These are phyloP conservation scores for Sinella curviseta DNA, from an alignment of 1,140 invertebrate genomes.

Conservation along the genomic window DNA sequence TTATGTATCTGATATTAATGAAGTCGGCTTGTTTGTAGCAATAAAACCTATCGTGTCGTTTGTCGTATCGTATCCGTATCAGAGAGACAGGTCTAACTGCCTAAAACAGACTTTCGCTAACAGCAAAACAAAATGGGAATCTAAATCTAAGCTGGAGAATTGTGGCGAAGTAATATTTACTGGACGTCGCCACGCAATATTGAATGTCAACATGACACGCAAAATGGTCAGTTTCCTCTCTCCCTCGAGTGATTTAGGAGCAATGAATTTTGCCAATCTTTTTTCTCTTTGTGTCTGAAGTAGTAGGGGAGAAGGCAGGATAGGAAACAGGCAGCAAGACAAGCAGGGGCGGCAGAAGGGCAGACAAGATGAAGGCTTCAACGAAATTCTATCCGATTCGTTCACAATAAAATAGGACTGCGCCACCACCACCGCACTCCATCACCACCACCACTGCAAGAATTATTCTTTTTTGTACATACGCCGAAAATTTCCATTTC, in stretches of 20 bases:
- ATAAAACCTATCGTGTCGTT: neutral
- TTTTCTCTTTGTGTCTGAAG: neutral
- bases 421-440: neutral
- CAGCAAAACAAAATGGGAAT: neutral
- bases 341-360: too few species aligned
- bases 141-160: neutral
- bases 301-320: neutral
- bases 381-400: neutral
- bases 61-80: neutral
- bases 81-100: neutral
- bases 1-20: neutral
- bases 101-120: neutral
- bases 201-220: constrained; percentile 18
- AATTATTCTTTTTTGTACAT: neutral
- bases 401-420: neutral
- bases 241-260: constrained; percentile 9
- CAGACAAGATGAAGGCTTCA: neutral
- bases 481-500: neutral
- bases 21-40: neutral
- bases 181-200: neutral
- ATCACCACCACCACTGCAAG: neutral
- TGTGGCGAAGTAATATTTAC: neutral
- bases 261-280: constrained; percentile 27
- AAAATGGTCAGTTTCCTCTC: constrained; percentile 13
- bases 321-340: neutral